Evolutionary conservation across 2,113 vertebrate genomes (phyloP).

Genomic region (Cephalopholis sonnerati): DNA sequence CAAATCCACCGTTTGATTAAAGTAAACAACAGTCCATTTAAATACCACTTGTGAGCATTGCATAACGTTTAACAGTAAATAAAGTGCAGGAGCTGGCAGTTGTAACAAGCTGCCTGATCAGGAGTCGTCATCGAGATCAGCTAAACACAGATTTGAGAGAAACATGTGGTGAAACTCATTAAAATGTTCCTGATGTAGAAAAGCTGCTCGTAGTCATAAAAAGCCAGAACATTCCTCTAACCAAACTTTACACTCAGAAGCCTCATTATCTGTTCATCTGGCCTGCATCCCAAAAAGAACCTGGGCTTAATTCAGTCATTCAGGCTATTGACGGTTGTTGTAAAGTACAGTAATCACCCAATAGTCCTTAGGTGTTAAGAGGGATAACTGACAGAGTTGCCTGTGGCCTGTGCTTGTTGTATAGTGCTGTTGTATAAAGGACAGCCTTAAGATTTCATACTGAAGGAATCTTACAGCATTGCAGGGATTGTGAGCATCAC

Average conservation of each 20-base stretch:
- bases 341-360: slow-evolving; percentile 34
- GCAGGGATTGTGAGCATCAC: slow-evolving; percentile 6
- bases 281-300: slow-evolving; percentile 15
- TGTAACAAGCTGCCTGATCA: slow-evolving; percentile 15
- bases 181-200: slow-evolving; percentile 45
- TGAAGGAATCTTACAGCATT: not conserved
- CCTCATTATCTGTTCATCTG: slow-evolving; percentile 45
- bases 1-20: not conserved
- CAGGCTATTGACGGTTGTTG: slow-evolving; percentile 28
- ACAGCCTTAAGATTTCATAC: slow-evolving; percentile 29
- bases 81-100: slow-evolving; percentile 20
- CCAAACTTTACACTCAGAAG: slow-evolving; percentile 40
- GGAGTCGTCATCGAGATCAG: slow-evolving; percentile 32
- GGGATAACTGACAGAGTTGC: slow-evolving; percentile 20
- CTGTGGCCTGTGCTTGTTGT: not conserved
- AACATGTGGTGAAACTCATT: slow-evolving; percentile 55
- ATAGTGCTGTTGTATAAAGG: not conserved
- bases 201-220: slow-evolving; percentile 49
- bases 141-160: slow-evolving; percentile 35
- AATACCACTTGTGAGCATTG: not conserved
- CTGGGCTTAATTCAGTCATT: slow-evolving; percentile 29
- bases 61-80: not conserved
- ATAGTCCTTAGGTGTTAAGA: slow-evolving; percentile 5
- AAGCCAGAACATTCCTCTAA: slow-evolving; percentile 41
- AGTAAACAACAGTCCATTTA: not conserved